phyloP scores from a whole-genome alignment of 1,140 invertebrate genomes.

The Bombus difficillimus region DNA sequence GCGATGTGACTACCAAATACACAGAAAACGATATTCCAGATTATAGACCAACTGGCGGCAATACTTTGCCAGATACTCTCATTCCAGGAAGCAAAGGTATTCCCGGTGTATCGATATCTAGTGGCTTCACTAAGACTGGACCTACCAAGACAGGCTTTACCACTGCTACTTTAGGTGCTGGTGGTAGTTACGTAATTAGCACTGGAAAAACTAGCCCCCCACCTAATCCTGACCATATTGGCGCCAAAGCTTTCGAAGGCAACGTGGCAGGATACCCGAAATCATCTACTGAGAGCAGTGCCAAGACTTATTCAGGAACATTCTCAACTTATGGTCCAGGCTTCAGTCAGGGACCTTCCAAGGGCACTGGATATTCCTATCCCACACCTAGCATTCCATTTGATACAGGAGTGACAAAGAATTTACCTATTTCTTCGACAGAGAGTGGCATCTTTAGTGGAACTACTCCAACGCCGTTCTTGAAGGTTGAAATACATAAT shows the following conservation, averaged over 20 bases:
- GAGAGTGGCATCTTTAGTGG: constrained; percentile 12
- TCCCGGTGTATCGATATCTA: constrained; percentile 5
- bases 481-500: constrained; percentile 68
- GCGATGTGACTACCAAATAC: constrained; percentile 70
- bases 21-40: constrained; percentile 67
- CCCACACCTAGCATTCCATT: constrained; percentile 64
- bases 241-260: constrained; percentile 76
- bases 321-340: constrained; percentile 1
- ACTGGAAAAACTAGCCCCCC: constrained; percentile 59
- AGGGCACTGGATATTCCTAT: constrained; percentile 65
- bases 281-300: constrained; percentile 15
- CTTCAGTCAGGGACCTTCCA: constrained; percentile 22
- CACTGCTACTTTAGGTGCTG: constrained; percentile 77
- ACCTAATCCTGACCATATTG: constrained; percentile 72
- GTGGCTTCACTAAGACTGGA: constrained; percentile 75
- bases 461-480: constrained; percentile 67
- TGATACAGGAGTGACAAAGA: constrained; percentile 32
- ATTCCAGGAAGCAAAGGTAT: constrained; percentile 38
- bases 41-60: constrained; percentile 53
- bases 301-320: not conserved
- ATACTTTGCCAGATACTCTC: constrained; percentile 54
- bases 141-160: constrained; percentile 78
- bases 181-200: constrained; percentile 75
- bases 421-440: not conserved
- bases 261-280: constrained; percentile 65